Conservation (phyloP, 2,113 vertebrate genomes). For the Eubucco bourcierii region DNA sequence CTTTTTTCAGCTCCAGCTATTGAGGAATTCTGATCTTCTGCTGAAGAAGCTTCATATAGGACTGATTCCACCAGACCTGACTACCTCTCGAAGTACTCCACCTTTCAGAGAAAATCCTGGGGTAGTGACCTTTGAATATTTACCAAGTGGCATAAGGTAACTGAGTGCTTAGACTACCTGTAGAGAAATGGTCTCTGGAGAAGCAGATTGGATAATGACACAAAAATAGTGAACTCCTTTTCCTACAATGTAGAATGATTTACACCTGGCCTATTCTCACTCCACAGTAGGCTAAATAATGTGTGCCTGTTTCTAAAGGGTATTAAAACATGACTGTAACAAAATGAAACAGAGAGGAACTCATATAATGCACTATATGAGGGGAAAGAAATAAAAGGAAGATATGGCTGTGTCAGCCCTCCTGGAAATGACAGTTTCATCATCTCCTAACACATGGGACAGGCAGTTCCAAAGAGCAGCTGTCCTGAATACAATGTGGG, state of each 20-base stretch:
- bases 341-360: constrained; percentile 2
- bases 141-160: background rate
- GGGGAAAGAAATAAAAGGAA: background rate
- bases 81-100: background rate
- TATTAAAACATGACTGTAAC: constrained; percentile 32
- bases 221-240: background rate
- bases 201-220: background rate
- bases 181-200: background rate
- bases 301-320: background rate
- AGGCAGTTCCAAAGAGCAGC: background rate
- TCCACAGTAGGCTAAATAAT: constrained; percentile 8
- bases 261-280: background rate
- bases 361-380: background rate
- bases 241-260: background rate
- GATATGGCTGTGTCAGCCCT: constrained; percentile 3
- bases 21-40: background rate
- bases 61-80: background rate
- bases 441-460: background rate
- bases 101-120: background rate
- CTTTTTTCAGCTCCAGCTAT: background rate
- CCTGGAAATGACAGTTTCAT: constrained; percentile 14
- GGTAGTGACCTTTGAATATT: background rate
- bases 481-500: background rate
- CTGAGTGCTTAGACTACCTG: background rate
- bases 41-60: background rate